Conservation (phyloP, 2,888 invertebrate genomes). For the Sphaerophoria taeniata region DNA sequence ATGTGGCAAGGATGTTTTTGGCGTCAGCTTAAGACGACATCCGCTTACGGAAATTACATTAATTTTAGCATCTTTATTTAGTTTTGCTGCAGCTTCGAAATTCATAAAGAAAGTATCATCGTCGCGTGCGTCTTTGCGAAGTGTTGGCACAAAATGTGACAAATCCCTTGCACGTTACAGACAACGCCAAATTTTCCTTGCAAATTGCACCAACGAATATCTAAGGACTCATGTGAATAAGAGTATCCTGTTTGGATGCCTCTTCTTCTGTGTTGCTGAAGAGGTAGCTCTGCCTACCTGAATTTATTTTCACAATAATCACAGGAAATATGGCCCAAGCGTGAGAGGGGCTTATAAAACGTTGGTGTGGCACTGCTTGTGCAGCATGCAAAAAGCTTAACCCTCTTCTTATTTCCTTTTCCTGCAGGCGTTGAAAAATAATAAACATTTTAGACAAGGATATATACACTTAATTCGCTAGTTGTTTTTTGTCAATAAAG, state of each 20-base stretch:
- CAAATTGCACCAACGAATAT: conserved; percentile 14
- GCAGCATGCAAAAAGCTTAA: conserved; percentile 20
- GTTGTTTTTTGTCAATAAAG: background rate
- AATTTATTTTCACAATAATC: conserved; percentile 63
- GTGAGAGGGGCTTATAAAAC: conserved; percentile 6
- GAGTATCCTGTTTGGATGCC: conserved; percentile 9
- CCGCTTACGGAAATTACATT: conserved; percentile 15
- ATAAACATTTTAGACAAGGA: conserved; percentile 17
- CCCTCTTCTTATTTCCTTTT: conserved; percentile 33
- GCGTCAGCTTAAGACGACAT: conserved; percentile 37
- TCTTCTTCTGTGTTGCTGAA: conserved; percentile 2
- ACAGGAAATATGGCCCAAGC: conserved; percentile 36
- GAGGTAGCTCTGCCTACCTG: too few relatives aligned
- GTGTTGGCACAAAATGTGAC: conserved; percentile 33
- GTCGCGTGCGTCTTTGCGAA: conserved; percentile 10
- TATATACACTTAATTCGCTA: conserved; percentile 27
- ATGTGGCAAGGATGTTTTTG: too few relatives aligned
- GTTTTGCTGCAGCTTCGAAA: background rate
- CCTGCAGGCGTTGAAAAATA: background rate
- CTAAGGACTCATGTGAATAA: conserved; percentile 10
- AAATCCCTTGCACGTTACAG: conserved; percentile 31
- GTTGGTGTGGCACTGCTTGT: too few relatives aligned
- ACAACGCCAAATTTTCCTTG: background rate
- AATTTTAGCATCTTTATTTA: too few relatives aligned
- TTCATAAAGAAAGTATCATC: conserved; percentile 12